These are phyloP conservation scores for Achatina immaculata DNA, from an alignment of 1,140 invertebrate genomes.

Conservation along the genomic window DNA sequence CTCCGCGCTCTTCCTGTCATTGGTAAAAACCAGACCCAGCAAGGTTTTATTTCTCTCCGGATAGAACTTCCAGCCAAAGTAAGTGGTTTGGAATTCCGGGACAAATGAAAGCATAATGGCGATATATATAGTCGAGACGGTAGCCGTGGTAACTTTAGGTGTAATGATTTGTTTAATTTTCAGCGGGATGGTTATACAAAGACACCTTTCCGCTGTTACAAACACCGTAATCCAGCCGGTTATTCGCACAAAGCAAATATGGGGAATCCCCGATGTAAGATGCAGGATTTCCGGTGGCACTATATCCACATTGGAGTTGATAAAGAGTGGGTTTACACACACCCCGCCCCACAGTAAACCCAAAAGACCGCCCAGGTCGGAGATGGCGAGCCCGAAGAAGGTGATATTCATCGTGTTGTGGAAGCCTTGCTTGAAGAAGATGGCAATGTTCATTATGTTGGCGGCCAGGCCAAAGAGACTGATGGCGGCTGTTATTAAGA, in stretches of 20 bases:
- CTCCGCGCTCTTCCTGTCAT: neutral
- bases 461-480: neutral
- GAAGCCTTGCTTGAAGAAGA: constrained; percentile 9
- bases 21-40: neutral
- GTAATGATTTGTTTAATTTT: neutral
- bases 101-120: neutral
- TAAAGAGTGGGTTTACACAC: neutral
- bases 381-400: neutral
- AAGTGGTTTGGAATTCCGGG: neutral
- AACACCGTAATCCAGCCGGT: constrained; percentile 20
- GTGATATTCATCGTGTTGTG: neutral
- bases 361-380: neutral
- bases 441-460: neutral
- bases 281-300: neutral
- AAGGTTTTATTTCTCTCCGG: neutral
- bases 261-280: neutral
- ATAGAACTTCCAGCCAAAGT: constrained; percentile 10
- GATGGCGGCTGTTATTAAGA: neutral
- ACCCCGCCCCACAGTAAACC: neutral
- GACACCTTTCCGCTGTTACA: constrained; percentile 17
- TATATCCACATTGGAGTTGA: neutral
- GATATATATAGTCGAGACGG: neutral
- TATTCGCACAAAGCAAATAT: neutral
- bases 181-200: neutral
- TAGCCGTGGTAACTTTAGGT: neutral